Conservation (phyloP, 2,888 invertebrate species). For the Drosophila picticornis region DNA sequence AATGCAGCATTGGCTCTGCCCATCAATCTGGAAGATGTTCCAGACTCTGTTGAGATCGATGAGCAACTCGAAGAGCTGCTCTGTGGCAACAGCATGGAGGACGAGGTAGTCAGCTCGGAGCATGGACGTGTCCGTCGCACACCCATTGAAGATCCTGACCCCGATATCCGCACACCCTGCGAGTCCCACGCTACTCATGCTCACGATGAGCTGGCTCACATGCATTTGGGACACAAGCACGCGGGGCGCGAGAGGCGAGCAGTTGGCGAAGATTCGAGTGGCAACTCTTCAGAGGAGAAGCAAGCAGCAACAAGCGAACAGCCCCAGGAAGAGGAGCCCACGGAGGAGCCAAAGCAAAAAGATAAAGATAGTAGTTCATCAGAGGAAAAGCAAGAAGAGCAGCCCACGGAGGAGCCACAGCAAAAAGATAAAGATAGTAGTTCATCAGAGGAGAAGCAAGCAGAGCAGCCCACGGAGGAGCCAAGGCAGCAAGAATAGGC, state of each 20-base stretch:
- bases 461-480: background rate
- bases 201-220: constrained; percentile 21
- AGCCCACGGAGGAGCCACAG: background rate
- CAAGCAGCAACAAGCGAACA: background rate
- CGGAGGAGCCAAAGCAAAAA: background rate
- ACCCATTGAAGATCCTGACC: constrained; percentile 28
- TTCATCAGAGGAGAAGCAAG: constrained; percentile 14
- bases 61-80: constrained; percentile 15
- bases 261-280: constrained; percentile 20
- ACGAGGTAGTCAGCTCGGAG: constrained; percentile 11
- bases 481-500: background rate
- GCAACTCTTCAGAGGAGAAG: constrained; percentile 21
- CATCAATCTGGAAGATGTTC: constrained; percentile 2
- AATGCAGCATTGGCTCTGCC: constrained; percentile 20
- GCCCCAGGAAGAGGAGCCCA: background rate
- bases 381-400: background rate
- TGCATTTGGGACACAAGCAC: background rate
- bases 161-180: background rate
- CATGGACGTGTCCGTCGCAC: constrained; percentile 7
- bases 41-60: constrained; percentile 7
- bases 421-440: no score
- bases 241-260: background rate
- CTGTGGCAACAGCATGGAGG: constrained; percentile 14
- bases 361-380: constrained; percentile 3
- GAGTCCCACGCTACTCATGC: background rate